These are phyloP conservation scores for Gavia stellata DNA, from an alignment of 2,113 vertebrate genomes.

Conservation along the genomic window DNA sequence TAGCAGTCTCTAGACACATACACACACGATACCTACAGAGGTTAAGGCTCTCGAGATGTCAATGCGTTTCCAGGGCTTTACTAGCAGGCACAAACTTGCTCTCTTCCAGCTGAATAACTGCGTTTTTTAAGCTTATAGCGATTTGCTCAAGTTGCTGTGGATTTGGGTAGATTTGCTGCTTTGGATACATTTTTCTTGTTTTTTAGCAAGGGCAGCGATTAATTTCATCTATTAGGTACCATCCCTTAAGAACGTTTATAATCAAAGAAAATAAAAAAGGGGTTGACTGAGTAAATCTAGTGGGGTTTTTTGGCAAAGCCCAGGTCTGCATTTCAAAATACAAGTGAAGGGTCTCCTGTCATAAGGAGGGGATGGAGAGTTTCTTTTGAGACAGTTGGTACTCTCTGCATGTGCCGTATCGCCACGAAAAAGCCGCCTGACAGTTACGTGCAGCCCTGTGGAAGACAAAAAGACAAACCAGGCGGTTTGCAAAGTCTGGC, in stretches of 20 bases:
- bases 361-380: not conserved
- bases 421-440: not conserved
- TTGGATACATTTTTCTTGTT: too few species aligned
- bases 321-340: not conserved
- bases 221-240: not conserved
- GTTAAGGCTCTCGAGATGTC: not conserved
- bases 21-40: not conserved
- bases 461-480: not conserved
- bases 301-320: not conserved
- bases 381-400: not conserved
- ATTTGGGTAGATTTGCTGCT: not conserved
- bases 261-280: not conserved
- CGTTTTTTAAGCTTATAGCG: not conserved
- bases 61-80: not conserved
- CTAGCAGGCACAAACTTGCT: not conserved
- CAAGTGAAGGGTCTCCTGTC: not conserved
- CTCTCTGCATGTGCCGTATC: not conserved
- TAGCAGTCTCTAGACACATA: not conserved
- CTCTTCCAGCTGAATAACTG: not conserved
- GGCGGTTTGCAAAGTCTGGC: not conserved
- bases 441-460: not conserved
- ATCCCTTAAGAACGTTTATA: not conserved
- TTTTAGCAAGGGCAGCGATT: not conserved
- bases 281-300: not conserved
- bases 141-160: not conserved